Base-by-base conservation (phyloP, 2,888 invertebrate species). In the Scaptodrosophila latifasciaeformis region DNA sequence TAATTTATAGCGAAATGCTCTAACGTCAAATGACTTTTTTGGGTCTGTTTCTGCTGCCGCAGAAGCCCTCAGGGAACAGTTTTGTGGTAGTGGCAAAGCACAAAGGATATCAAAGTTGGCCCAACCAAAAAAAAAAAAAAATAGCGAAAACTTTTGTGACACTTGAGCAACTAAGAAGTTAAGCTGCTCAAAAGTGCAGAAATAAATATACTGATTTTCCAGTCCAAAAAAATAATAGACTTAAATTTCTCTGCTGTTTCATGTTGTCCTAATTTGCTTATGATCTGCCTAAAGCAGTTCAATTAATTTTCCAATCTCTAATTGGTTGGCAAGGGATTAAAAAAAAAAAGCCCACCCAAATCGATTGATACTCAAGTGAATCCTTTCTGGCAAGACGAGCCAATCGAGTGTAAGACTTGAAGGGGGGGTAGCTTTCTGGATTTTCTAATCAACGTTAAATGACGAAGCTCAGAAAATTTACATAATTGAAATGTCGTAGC, bases 241-340 rank as follows among this genome's bases (percentile, higher is more conserved):
- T n/a, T n/a, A n/a, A n/a, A n/a, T n/a, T n/a, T n/a, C n/a, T n/a
- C n/a, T n/a, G n/a, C n/a, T n/a, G n/a, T n/a, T n/a, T n/a, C n/a
- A n/a, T n/a, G n/a, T n/a, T 29, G 54, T 21, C 40, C 48, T 42
- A 40, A 27, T 24, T 40, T 43, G 24, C 3, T 24, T 3, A 31
- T 21, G 37, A 49, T 42, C 31, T 9, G 49, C 66, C 54, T 17
- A 5, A 45, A 65, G 54, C 53, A 58, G 43, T 58, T 56, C 80
- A 81, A 81, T 77, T 75, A 72, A 70, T 77, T 75, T 24, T 69
- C 57, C 49, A 56, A 46, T 63, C 59, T 68, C 64, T 76, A 76
- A 82, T 80, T 81, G 15, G 29, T 37, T 24, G 27, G 24, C 24
- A 30, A 15, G 7, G 27, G 21, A 10, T 24, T 17, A 12, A 4